Base-by-base conservation (phyloP, 2,797 vertebrate species). In the Yasuhikotakia modesta region DNA sequence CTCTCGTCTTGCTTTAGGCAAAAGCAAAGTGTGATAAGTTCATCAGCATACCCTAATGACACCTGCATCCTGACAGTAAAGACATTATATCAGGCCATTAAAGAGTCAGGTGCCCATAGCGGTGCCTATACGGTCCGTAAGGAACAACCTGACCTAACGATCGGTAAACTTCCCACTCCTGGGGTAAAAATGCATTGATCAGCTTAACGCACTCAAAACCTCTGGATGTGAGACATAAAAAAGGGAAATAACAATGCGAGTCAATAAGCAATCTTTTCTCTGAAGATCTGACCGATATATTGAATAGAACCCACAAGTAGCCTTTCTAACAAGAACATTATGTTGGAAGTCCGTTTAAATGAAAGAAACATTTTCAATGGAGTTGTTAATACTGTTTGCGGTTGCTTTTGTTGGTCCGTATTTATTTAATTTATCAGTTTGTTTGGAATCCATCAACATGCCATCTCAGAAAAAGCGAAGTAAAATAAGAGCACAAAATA, bases 181-280 rank as follows among this genome's bases (percentile, higher is more conserved):
- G 63, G 84, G 65, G 79, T 82, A 85, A 84, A 70, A 83, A 82
- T 46, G 61, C 70, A 85, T 78, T 84, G 79, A 87, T 87, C 83
- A 85, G 58, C 73, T 67, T 32, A 66, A 55, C 53, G 64, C 66
- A 83, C 79, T 82, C 76, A 85, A 87, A 81, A 81, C 68, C 35
- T 65, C 45, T 19, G 66, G 57, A 50, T 22, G 24, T 35, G 50
- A 70, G 69, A 73, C 48, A 30, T 57, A 55, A 22, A 24, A 65
- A 58, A 30, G 73, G 11, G 53, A 12, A 46, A 63, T 46, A 52
- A 65, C 60, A 64, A 24, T 52, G 43, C 13, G 19, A 76, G 43
- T 70, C 50, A 67, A 72, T 43, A 70, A 46, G 22, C 22, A 45
- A 43, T 39, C 30, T 64, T 75, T 48, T 75, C 61, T 64, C 3